Evolutionary conservation across 1,140 invertebrate species (phyloP).

Genomic region (Procambarus virginalis): DNA sequence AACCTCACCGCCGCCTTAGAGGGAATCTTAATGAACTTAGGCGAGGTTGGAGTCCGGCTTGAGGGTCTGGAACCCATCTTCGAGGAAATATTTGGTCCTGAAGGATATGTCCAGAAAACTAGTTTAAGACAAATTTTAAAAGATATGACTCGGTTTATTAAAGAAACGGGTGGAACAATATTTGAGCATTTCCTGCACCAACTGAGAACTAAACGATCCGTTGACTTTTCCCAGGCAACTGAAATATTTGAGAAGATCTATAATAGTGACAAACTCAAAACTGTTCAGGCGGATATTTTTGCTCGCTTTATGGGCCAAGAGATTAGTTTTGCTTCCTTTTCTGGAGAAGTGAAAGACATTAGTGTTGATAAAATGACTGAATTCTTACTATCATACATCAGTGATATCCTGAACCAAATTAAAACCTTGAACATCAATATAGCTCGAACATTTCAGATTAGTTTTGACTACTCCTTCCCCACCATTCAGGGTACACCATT

Average conservation of each 20-base stretch:
- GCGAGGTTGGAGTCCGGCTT: constrained; percentile 34
- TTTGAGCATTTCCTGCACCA: neutral
- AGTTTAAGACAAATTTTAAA: constrained; percentile 7
- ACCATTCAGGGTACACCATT: constrained; percentile 48
- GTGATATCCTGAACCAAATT: neutral
- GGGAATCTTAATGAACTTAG: constrained; percentile 25
- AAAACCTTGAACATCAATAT: constrained; percentile 7
- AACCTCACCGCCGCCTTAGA: constrained; percentile 31
- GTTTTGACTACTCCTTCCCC: constrained; percentile 36
- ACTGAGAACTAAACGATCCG: neutral
- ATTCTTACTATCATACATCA: neutral
- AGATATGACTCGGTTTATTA: neutral
- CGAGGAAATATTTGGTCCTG: constrained; percentile 28
- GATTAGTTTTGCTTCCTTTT: constrained; percentile 38
- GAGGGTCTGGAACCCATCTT: constrained; percentile 41
- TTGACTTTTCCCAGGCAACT: neutral
- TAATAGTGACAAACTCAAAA: neutral
- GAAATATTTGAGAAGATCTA: constrained; percentile 20
- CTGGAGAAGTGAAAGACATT: neutral
- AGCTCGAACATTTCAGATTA: constrained; percentile 11
- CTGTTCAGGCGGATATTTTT: constrained; percentile 15
- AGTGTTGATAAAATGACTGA: neutral
- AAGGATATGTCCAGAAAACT: constrained; percentile 19
- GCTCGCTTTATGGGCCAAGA: constrained; percentile 46
- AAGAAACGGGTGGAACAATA: neutral